phyloP scores from a whole-genome alignment of 2,888 invertebrate species.

The Orthosia cruda region DNA sequence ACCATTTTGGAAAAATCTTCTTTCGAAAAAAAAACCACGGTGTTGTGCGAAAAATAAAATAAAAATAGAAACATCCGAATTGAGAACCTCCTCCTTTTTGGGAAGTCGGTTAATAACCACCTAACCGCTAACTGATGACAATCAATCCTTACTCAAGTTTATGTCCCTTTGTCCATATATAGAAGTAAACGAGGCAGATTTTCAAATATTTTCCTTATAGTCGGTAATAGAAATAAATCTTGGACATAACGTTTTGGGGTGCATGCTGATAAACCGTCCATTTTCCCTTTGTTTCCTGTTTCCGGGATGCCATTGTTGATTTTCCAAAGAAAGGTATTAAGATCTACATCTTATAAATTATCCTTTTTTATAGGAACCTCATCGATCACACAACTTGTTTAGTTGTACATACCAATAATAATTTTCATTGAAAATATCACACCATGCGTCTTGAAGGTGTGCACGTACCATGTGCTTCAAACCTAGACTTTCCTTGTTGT shows the following conservation, averaged over 20 bases:
- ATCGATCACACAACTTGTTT: neutral
- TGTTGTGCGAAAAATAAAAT: no score
- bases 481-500: no score
- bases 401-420: no score
- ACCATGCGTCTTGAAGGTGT: no score
- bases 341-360: neutral
- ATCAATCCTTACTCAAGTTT: neutral
- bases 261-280: neutral
- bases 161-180: neutral
- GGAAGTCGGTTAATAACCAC: no score
- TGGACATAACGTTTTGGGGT: neutral
- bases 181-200: neutral
- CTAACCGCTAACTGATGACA: neutral
- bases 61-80: no score
- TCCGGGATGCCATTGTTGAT: neutral
- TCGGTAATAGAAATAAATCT: conserved; percentile 8
- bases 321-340: neutral
- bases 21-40: no score
- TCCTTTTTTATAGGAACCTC: no score
- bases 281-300: neutral
- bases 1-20: no score
- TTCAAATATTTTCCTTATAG: neutral
- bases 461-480: no score
- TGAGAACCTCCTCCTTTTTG: no score
- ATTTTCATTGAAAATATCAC: no score